Evolutionary conservation across 2,888 invertebrate species (phyloP).

Genomic region (Meteorus cinctellus): DNA sequence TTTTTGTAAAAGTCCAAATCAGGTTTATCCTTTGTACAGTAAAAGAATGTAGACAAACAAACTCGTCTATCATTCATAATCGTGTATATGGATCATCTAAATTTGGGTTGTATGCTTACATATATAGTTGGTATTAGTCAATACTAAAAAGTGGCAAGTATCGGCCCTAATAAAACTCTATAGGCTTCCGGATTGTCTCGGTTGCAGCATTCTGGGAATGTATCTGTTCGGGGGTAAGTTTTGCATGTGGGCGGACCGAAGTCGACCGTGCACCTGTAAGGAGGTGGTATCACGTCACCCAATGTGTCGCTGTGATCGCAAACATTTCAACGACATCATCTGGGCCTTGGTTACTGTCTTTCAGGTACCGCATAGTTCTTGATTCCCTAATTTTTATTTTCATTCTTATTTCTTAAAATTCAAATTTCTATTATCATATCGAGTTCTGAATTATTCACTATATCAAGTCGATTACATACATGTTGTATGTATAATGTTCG

Average conservation of each 20-base stretch:
- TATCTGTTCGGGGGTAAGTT: slow-evolving; percentile 99
- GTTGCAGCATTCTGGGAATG: slow-evolving; percentile 98
- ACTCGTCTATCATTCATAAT: background rate
- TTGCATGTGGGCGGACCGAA: slow-evolving; percentile 96
- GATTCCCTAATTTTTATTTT: background rate
- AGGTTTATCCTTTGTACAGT: background rate
- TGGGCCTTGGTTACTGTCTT: slow-evolving; percentile 98
- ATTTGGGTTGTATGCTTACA: slow-evolving; percentile 7
- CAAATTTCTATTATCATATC: slow-evolving; percentile 20
- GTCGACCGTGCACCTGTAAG: slow-evolving; percentile 92
- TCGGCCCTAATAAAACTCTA: slow-evolving; percentile 63
- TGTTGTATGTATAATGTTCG: slow-evolving; percentile 34
- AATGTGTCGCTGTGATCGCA: slow-evolving; percentile 96
- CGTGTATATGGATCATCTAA: background rate
- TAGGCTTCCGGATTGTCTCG: slow-evolving; percentile 72
- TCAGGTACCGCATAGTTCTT: slow-evolving; percentile 80
- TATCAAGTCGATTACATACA: slow-evolving; percentile 27
- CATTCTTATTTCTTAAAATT: slow-evolving; percentile 25
- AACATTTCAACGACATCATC: slow-evolving; percentile 98
- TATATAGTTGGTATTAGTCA: slow-evolving; percentile 24
- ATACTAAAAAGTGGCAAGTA: slow-evolving; percentile 33
- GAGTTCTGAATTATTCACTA: background rate
- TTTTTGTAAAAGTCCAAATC: background rate
- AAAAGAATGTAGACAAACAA: background rate
- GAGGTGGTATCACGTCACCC: slow-evolving; percentile 92